Conservation (phyloP, 2,113 vertebrate species). For the Dendropsophus ebraccatus region DNA sequence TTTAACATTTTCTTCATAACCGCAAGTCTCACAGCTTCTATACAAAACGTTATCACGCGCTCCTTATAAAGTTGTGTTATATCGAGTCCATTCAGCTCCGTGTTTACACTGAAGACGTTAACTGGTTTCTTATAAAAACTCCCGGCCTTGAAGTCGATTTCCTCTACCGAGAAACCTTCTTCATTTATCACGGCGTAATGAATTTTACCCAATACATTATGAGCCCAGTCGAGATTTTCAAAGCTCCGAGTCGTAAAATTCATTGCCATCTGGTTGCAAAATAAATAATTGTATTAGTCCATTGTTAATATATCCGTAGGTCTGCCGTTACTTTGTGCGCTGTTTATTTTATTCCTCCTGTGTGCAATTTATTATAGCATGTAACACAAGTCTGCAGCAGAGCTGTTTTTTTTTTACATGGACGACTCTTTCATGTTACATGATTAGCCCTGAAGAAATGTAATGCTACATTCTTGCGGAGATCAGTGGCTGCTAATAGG, state of each 20-base stretch:
- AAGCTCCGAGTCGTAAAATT: slow-evolving; percentile 29
- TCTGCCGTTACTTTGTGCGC: slow-evolving; percentile 41
- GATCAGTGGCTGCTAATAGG: slow-evolving; percentile 56
- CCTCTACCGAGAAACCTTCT: not conserved
- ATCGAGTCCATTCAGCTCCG: not conserved
- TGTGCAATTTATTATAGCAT: slow-evolving; percentile 43
- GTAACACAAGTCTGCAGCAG: slow-evolving; percentile 19
- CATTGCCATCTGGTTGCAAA: slow-evolving; percentile 31
- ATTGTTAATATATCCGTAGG: slow-evolving; percentile 20
- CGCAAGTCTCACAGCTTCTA: not conserved
- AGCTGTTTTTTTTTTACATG: slow-evolving; percentile 1
- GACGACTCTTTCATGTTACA: slow-evolving; percentile 42
- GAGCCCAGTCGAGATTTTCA: not conserved
- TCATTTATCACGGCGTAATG: not conserved
- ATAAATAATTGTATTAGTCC: slow-evolving; percentile 53
- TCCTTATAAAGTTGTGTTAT: not conserved
- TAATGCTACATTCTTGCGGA: slow-evolving; percentile 52
- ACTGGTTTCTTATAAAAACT: not conserved
- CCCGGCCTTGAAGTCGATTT: not conserved
- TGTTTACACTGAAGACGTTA: not conserved
- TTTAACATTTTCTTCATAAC: too few relatives aligned
- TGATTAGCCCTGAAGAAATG: slow-evolving; percentile 56
- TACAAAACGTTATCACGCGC: not conserved
- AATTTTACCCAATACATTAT: not conserved
- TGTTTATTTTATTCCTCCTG: slow-evolving; percentile 53